phyloP scores from a whole-genome alignment of 1,140 invertebrate species.

The Drosophila insularis region DNA sequence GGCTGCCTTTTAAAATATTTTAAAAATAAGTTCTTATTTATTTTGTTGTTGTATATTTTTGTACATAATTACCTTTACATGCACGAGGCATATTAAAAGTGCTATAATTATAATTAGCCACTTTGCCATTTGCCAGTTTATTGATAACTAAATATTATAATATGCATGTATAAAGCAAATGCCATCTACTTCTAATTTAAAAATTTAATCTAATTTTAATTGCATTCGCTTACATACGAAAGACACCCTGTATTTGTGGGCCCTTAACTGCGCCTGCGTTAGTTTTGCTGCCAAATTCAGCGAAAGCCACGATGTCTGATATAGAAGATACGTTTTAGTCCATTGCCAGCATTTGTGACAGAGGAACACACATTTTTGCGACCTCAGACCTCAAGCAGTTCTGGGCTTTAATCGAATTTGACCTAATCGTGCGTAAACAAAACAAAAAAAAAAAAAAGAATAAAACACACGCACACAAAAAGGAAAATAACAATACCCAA shows the following conservation, averaged over 20 bases:
- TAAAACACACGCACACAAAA: too few species aligned
- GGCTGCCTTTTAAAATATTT: not conserved
- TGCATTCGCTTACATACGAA: not conserved
- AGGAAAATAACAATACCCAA: not conserved
- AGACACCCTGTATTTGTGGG: not conserved
- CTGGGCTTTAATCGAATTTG: constrained; percentile 18
- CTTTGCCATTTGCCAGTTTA: not conserved
- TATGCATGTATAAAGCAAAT: not conserved
- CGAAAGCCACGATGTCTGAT: constrained; percentile 4
- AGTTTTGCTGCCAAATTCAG: not conserved
- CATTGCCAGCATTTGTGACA: constrained; percentile 44
- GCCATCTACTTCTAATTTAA: not conserved
- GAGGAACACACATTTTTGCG: constrained; percentile 14
- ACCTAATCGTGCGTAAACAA: constrained; percentile 50
- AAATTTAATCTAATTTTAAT: not conserved
- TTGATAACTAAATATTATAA: not conserved
- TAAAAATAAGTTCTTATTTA: not conserved
- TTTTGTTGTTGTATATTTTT: too few species aligned
- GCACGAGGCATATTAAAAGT: not conserved
- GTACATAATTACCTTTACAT: constrained; percentile 22
- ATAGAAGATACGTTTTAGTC: not conserved
- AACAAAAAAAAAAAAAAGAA: not conserved
- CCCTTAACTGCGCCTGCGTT: not conserved
- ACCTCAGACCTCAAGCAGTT: not conserved
- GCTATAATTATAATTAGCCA: constrained; percentile 1